Percentiles rank a stretch among this genome's conserved stretches.
These are phyloP conservation scores for Eurystomus glaucurus DNA, from an alignment of 2,797 vertebrate species.

Conservation along the genomic window DNA sequence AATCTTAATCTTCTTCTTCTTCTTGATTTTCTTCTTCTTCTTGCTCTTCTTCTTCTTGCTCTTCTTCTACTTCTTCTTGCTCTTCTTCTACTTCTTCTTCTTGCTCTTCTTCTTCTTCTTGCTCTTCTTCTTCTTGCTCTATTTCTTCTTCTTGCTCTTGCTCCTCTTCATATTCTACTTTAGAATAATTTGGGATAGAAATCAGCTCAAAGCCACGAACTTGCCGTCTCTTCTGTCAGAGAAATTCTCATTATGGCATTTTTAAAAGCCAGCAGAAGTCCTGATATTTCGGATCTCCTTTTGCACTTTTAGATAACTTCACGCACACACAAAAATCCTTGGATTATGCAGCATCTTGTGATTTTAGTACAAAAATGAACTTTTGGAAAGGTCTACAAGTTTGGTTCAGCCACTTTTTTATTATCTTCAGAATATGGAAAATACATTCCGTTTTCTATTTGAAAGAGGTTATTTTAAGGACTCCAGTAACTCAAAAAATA, in stretches of 20 bases:
- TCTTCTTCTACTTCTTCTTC: too few relatives aligned
- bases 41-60: too few relatives aligned
- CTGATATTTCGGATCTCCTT: neutral
- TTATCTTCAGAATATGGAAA: neutral
- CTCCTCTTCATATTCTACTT: neutral
- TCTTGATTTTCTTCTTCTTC: too few relatives aligned
- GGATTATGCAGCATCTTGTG: neutral
- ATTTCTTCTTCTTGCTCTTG: too few relatives aligned
- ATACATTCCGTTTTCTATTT: neutral
- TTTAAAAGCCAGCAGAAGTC: neutral
- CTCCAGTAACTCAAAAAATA: neutral
- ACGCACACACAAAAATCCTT: neutral
- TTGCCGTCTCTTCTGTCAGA: neutral
- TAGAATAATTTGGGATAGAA: neutral
- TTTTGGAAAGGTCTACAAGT: neutral
- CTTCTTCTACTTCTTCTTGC: too few relatives aligned
- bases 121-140: too few relatives aligned
- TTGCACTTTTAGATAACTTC: neutral
- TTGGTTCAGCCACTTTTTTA: neutral
- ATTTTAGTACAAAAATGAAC: neutral
- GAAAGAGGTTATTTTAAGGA: conserved; percentile 9
- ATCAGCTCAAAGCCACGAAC: neutral
- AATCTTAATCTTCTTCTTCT: too few relatives aligned
- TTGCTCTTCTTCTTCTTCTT: too few relatives aligned
- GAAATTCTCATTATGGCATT: neutral